These are phyloP conservation scores for Neelides sp. DNA, from an alignment of 1,140 invertebrate species.

Conservation along the genomic window DNA sequence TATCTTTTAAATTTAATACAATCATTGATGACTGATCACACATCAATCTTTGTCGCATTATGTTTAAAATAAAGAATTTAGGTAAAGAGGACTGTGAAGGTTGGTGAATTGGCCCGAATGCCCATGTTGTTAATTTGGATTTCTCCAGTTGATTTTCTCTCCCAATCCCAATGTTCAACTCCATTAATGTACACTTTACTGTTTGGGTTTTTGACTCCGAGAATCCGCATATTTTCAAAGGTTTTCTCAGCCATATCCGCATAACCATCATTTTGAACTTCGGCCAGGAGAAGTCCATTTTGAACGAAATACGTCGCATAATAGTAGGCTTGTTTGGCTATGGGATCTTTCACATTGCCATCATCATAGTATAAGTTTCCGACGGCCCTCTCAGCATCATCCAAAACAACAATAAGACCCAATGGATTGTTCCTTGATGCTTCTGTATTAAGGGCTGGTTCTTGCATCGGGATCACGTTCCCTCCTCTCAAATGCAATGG, in stretches of 20 bases:
- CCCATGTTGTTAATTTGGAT: not conserved
- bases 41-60: too few relatives aligned
- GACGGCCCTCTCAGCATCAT: slow-evolving; percentile 40
- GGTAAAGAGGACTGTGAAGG: too few relatives aligned
- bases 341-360: slow-evolving; percentile 35
- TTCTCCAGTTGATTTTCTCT: not conserved
- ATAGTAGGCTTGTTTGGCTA: slow-evolving; percentile 7
- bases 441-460: slow-evolving; percentile 48
- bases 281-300: not conserved
- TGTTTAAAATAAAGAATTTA: too few relatives aligned
- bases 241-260: not conserved
- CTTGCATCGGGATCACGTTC: slow-evolving; percentile 54
- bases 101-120: not conserved
- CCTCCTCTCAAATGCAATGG: slow-evolving; percentile 52
- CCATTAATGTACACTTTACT: slow-evolving; percentile 4
- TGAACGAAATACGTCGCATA: not conserved
- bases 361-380: slow-evolving; percentile 66
- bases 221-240: slow-evolving; percentile 6
- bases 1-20: not conserved
- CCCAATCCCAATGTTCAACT: not conserved
- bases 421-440: slow-evolving; percentile 46
- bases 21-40: too few relatives aligned
- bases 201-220: not conserved
- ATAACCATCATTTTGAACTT: slow-evolving; percentile 4
- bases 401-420: slow-evolving; percentile 47